These are phyloP conservation scores for Trissolcus japonicus DNA, from an alignment of 2,888 invertebrate species.

Conservation along the genomic window DNA sequence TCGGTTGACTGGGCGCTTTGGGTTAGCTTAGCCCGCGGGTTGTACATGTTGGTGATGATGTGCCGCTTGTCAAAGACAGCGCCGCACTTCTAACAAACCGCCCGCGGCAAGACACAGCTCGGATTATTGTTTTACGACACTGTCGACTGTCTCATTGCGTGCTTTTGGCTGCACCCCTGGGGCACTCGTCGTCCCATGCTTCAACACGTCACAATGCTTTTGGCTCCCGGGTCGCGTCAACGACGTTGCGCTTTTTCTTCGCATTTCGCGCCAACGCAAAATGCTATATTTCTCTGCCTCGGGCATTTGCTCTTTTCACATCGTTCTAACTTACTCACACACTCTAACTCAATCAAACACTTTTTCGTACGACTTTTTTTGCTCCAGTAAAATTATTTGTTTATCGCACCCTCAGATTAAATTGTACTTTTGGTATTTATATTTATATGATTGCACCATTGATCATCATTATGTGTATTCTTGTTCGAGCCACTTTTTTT, in stretches of 20 bases:
- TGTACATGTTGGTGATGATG: slow-evolving; percentile 44
- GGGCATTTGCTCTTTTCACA: neutral
- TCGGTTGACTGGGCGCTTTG: slow-evolving; percentile 59
- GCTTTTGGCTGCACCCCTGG: slow-evolving; percentile 60
- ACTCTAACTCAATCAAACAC: neutral
- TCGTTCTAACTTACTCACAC: too few species aligned
- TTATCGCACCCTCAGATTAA: neutral
- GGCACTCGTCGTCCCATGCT: slow-evolving; percentile 71
- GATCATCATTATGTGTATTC: neutral
- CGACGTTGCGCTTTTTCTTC: neutral
- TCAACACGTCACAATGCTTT: slow-evolving; percentile 75
- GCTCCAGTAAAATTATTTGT: neutral
- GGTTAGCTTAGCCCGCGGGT: slow-evolving; percentile 57
- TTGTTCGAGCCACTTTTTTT: slow-evolving; percentile 6
- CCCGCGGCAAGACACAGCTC: slow-evolving; percentile 66
- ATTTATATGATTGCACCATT: too few species aligned
- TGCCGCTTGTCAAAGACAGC: slow-evolving; percentile 52
- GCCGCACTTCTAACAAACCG: slow-evolving; percentile 71
- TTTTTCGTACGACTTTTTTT: neutral
- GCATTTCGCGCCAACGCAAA: slow-evolving; percentile 28
- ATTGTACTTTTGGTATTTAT: slow-evolving; percentile 10
- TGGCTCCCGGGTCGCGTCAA: slow-evolving; percentile 28
- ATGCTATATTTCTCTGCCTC: slow-evolving; percentile 15
- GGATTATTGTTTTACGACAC: slow-evolving; percentile 70
- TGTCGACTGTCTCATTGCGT: slow-evolving; percentile 47